Evolutionary conservation across 1,140 invertebrate species (phyloP), one percentile per base, ranked within the genome.

Genomic region (Diprion similis): DNA sequence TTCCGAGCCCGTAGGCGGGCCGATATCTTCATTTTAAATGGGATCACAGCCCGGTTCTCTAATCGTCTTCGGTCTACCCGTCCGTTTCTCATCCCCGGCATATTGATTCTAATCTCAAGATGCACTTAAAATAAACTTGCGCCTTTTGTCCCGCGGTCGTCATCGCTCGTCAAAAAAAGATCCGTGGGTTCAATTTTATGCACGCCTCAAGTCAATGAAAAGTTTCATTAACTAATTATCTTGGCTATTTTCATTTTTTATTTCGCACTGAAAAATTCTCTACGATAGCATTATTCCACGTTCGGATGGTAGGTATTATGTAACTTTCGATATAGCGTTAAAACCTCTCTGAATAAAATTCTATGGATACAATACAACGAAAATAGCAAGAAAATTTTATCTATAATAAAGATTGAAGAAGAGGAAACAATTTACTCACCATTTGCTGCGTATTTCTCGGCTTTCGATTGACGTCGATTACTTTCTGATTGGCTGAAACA

Each of bases 381-480:
- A n/a, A n/a, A n/a, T n/a, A n/a, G n/a, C n/a, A n/a, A n/a, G n/a
- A n/a, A n/a, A 51, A 13, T 59, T 59, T 4, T 59, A 59, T 3
- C 1, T 59, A n/a, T 59, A 59, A 59, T 59, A 13, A 59, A 13
- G 2, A 59, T 59, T 59, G 51, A 4, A 59, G 11, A 59, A 73
- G 80, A 79, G 78, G 51, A 67, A 46, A 74, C 46, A 73, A 59
- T 72, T 37, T 45, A 93, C 95, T 95, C 86, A 97, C 96, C 96
- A 97, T 97, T 93, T 97, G 95, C 80, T 95, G 91, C 24, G 94
- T 92, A 78, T 91, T 96, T 82, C 95, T 95, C 13, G 96, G 96
- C 84, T 97, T 97, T 75, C 94, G 90, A 84, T 95, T 94, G 66
- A 97, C 92, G 85, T 97, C 93, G 69, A 94, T 93, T 76, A 97